A percentile compares a stretch with the other conserved stretches of the same genome.
Conservation (phyloP, 2,888 invertebrate genomes). For the Chymomyza fuscimana region DNA sequence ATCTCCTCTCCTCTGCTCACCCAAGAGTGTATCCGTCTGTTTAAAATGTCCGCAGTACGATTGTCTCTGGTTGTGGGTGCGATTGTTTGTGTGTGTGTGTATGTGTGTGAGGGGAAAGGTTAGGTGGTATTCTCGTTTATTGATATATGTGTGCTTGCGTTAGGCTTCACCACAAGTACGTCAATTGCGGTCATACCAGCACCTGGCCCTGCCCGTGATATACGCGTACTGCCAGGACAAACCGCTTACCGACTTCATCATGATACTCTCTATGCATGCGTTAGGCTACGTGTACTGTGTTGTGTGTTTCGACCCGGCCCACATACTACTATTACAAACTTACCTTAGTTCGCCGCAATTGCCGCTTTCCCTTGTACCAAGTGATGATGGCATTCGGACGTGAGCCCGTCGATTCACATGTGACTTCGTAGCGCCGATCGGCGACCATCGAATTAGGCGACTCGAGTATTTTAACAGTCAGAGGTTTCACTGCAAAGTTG, state of each 20-base stretch:
- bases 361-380: slow-evolving; percentile 93
- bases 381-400: slow-evolving; percentile 92
- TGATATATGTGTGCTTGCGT: not conserved
- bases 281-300: not conserved
- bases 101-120: not conserved
- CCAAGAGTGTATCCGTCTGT: not conserved
- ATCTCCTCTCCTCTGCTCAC: too few species aligned
- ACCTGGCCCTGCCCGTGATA: not conserved
- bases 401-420: slow-evolving; percentile 91
- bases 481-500: slow-evolving; percentile 85
- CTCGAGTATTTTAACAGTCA: slow-evolving; percentile 89
- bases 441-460: slow-evolving; percentile 87
- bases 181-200: slow-evolving; percentile 64
- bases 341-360: slow-evolving; percentile 90
- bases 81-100: not conserved
- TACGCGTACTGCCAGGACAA: not conserved
- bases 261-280: not conserved
- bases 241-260: slow-evolving; percentile 5
- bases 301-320: not conserved
- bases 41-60: not conserved
- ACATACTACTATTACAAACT: slow-evolving; percentile 50
- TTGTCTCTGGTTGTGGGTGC: not conserved
- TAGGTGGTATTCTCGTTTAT: too few species aligned
- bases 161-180: slow-evolving; percentile 30
- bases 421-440: slow-evolving; percentile 90